Percentiles rank a stretch among this genome's conserved stretches.
These are phyloP conservation scores for Pelusios castaneus DNA, from an alignment of 2,113 vertebrate species.

Conservation along the genomic window DNA sequence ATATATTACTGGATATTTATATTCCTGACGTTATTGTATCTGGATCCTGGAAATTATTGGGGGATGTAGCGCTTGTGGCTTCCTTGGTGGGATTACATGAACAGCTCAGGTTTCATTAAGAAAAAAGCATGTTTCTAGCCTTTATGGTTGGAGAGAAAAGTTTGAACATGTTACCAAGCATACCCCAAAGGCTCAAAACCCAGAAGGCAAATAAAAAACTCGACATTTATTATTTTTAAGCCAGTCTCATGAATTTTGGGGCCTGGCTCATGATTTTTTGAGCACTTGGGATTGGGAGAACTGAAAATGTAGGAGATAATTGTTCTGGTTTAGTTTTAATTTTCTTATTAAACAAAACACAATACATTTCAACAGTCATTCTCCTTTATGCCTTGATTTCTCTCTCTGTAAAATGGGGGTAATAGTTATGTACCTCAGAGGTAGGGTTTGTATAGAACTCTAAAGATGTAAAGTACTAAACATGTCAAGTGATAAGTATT, in stretches of 20 bases:
- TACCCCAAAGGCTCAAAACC: background rate
- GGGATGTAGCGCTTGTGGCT: background rate
- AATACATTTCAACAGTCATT: background rate
- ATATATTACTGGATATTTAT: background rate
- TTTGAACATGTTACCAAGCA: background rate
- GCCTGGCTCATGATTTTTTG: background rate
- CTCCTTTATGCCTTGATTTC: background rate
- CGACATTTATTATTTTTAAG: background rate
- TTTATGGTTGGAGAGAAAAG: background rate
- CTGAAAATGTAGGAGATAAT: background rate
- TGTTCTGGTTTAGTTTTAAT: background rate
- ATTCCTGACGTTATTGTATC: background rate
- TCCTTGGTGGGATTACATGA: background rate
- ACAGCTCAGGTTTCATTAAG: background rate
- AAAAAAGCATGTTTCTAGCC: background rate
- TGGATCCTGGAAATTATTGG: background rate
- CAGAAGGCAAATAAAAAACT: background rate
- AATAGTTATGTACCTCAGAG: background rate
- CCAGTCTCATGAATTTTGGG: background rate
- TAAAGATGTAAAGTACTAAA: background rate
- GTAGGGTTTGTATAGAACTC: slow-evolving; percentile 17
- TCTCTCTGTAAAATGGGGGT: background rate
- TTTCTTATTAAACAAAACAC: background rate
- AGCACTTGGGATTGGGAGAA: background rate
- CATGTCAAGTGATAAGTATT: background rate